Percentiles rank a stretch among this genome's conserved stretches.
Evolutionary conservation across 1,140 invertebrate species (phyloP).

Genomic region (Drosophila obscura): DNA sequence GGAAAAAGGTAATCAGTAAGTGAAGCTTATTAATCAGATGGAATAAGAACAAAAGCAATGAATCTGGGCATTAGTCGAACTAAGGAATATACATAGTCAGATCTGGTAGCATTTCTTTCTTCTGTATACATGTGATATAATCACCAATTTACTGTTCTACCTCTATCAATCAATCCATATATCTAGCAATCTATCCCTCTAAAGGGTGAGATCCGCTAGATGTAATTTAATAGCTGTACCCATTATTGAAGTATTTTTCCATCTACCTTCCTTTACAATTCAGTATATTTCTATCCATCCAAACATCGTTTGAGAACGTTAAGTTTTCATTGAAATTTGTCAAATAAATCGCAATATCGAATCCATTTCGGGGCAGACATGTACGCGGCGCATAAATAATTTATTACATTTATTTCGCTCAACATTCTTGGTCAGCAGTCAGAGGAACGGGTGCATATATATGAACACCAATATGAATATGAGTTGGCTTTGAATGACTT

Average conservation of each 20-base stretch:
- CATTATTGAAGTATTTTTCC: too few species aligned
- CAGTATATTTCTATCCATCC: too few species aligned
- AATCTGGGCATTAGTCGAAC: too few species aligned
- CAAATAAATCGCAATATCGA: slow-evolving; percentile 36
- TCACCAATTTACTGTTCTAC: too few species aligned
- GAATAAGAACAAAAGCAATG: background rate
- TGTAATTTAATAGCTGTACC: too few species aligned
- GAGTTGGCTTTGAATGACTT: slow-evolving; percentile 60
- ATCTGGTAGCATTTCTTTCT: too few species aligned
- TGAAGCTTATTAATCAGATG: slow-evolving; percentile 11
- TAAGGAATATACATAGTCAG: too few species aligned
- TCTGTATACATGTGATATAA: too few species aligned
- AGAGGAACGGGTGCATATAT: background rate
- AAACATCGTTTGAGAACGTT: background rate
- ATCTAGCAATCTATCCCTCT: too few species aligned
- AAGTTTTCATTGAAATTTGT: slow-evolving; percentile 48
- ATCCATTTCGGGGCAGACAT: slow-evolving; percentile 42
- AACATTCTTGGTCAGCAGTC: slow-evolving; percentile 33
- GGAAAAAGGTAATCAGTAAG: background rate
- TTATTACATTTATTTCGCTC: slow-evolving; percentile 46
- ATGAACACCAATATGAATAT: slow-evolving; percentile 35
- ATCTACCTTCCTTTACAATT: too few species aligned
- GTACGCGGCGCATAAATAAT: slow-evolving; percentile 42
- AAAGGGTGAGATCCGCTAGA: too few species aligned
- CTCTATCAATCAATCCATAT: too few species aligned